Evolutionary conservation across 2,888 invertebrate species (phyloP).

Genomic region (Coleophora deauratella): DNA sequence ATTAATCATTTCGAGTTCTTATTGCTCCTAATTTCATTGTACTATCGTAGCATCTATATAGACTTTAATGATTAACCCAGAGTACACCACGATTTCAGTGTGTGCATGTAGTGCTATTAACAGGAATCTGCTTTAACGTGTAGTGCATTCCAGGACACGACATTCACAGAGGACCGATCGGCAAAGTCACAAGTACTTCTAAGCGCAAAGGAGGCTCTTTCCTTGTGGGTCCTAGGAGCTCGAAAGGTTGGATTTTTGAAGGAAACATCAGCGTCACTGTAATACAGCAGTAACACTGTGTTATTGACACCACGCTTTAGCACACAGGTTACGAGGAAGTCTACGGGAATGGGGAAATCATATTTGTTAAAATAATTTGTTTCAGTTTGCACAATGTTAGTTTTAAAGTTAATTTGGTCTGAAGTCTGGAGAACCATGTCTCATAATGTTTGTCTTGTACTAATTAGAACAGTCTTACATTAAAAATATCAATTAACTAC

Average conservation of each 20-base stretch:
- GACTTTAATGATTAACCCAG: conserved; percentile 15
- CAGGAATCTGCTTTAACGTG: conserved; percentile 60
- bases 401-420: too few relatives aligned
- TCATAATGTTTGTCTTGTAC: too few relatives aligned
- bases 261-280: conserved; percentile 38
- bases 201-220: conserved; percentile 95
- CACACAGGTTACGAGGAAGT: conserved; percentile 23
- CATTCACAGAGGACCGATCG: conserved; percentile 78
- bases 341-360: conserved; percentile 14
- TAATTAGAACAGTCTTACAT: too few relatives aligned
- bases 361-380: neutral
- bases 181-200: conserved; percentile 87
- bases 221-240: conserved; percentile 94
- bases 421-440: too few relatives aligned
- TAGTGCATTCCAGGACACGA: conserved; percentile 80
- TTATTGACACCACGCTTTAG: conserved; percentile 30
- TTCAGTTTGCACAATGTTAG: neutral
- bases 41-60: too few relatives aligned
- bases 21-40: conserved; percentile 5
- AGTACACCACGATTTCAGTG: conserved; percentile 26
- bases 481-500: too few relatives aligned
- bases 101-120: conserved; percentile 69
- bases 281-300: conserved; percentile 27
- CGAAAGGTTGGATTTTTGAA: conserved; percentile 84
- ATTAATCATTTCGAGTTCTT: too few relatives aligned